These are phyloP conservation scores for Halcyon chelicuti DNA, from an alignment of 2,797 vertebrate genomes.

Conservation along the genomic window DNA sequence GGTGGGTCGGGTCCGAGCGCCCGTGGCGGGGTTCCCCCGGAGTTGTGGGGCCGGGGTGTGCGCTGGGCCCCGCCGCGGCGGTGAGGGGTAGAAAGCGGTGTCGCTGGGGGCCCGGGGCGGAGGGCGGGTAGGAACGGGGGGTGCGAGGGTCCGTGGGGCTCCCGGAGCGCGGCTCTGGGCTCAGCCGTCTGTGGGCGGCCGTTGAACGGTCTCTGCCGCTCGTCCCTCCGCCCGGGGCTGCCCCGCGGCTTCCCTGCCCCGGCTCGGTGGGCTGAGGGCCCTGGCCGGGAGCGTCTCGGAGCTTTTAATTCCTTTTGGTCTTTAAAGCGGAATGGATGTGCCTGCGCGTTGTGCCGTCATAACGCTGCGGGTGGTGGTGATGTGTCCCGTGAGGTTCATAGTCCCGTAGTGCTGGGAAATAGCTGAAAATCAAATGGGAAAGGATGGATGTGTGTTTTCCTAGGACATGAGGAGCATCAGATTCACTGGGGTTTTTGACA, in stretches of 20 bases:
- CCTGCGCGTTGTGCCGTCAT: fast-evolving
- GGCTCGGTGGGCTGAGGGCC: background rate
- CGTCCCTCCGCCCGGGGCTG: background rate
- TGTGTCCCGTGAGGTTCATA: fast-evolving
- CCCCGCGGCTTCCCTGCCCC: background rate
- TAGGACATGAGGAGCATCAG: fast-evolving
- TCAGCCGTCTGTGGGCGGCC: background rate
- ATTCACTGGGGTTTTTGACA: fast-evolving
- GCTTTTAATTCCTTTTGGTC: fast-evolving
- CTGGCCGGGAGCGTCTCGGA: fast-evolving
- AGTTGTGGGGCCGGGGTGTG: too few species aligned
- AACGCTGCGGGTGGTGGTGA: fast-evolving
- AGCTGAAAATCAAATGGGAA: fast-evolving
- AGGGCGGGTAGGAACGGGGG: background rate
- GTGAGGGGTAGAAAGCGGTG: fast-evolving
- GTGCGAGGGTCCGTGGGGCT: background rate
- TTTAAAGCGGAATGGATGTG: fast-evolving
- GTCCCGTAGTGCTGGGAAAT: fast-evolving
- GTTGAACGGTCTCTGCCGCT: too few species aligned
- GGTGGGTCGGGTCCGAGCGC: background rate
- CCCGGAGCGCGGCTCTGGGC: background rate
- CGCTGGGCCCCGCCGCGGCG: background rate
- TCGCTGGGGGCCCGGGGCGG: background rate
- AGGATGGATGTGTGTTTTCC: fast-evolving
- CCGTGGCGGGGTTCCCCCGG: too few species aligned